These are phyloP conservation scores for Hirtodrosophila duncani DNA, from an alignment of 2,888 invertebrate species.

Conservation along the genomic window DNA sequence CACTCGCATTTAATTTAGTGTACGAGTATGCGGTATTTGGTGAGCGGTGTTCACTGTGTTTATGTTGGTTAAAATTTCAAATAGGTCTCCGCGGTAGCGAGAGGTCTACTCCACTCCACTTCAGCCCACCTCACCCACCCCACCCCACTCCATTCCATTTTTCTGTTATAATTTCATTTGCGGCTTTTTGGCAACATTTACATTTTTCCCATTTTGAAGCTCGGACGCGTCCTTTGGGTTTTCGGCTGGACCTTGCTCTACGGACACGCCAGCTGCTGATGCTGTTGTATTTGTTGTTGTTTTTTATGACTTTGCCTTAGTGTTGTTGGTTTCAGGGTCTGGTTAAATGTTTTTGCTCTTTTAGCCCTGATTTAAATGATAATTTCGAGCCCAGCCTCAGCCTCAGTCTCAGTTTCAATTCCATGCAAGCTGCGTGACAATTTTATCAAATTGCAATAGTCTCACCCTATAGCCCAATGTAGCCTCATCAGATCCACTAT, in stretches of 20 bases:
- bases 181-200: slow-evolving; percentile 56
- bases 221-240: slow-evolving; percentile 41
- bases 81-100: slow-evolving; percentile 9
- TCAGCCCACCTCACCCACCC: not conserved
- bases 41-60: not conserved
- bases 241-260: not conserved
- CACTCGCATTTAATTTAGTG: slow-evolving; percentile 47
- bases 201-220: slow-evolving; percentile 67
- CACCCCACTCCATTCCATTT: too few species aligned
- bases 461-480: slow-evolving; percentile 8
- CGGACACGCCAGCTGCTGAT: slow-evolving; percentile 2
- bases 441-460: slow-evolving; percentile 56
- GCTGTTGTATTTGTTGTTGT: slow-evolving; percentile 6
- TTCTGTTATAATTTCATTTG: slow-evolving; percentile 67
- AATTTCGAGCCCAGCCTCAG: slow-evolving; percentile 19
- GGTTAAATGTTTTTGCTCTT: slow-evolving; percentile 17
- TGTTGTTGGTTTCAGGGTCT: slow-evolving; percentile 41
- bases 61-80: slow-evolving; percentile 8
- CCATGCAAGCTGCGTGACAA: slow-evolving; percentile 46
- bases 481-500: too few species aligned
- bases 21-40: slow-evolving; percentile 11
- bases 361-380: slow-evolving; percentile 44
- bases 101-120: not conserved
- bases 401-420: too few species aligned
- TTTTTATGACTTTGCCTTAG: slow-evolving; percentile 45